These are phyloP conservation scores for Danio aesculapii DNA, from an alignment of 2,797 vertebrate species.

Conservation along the genomic window DNA sequence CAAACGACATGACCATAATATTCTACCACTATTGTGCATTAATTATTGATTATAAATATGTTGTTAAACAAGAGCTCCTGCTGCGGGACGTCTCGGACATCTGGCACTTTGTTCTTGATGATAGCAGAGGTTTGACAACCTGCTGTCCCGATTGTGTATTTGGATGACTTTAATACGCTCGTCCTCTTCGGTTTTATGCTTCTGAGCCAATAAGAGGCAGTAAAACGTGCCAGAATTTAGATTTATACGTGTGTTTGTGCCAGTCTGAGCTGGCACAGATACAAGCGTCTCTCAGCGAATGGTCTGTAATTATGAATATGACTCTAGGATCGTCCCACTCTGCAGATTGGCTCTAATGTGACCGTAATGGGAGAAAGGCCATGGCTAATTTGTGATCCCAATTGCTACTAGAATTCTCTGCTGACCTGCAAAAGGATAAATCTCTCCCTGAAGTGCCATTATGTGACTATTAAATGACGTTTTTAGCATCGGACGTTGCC, in stretches of 20 bases:
- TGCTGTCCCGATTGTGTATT: neutral
- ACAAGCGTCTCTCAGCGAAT: slow-evolving; percentile 65
- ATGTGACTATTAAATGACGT: neutral
- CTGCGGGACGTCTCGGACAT: neutral
- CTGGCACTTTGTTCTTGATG: neutral
- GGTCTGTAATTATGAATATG: slow-evolving; percentile 58
- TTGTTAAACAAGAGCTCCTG: neutral
- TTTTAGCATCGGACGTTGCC: neutral
- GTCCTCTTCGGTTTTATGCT: slow-evolving; percentile 1
- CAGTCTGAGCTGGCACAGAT: slow-evolving; percentile 54
- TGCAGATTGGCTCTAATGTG: slow-evolving; percentile 59
- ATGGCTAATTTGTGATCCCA: slow-evolving; percentile 38
- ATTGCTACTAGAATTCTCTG: slow-evolving; percentile 19
- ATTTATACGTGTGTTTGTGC: slow-evolving; percentile 33
- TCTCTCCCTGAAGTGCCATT: slow-evolving; percentile 12
- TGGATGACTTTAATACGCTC: neutral
- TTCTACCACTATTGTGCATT: neutral
- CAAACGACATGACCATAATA: neutral
- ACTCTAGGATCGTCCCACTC: slow-evolving; percentile 22
- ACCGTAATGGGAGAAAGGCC: slow-evolving; percentile 64
- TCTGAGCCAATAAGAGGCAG: slow-evolving; percentile 21
- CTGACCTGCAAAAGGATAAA: slow-evolving; percentile 12
- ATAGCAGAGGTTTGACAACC: neutral
- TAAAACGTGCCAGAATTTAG: slow-evolving; percentile 27
- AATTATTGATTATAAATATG: neutral